Percentiles rank a stretch among this genome's conserved stretches.
Conservation (phyloP, 1,140 invertebrate genomes). For the Drosophila rufa region DNA sequence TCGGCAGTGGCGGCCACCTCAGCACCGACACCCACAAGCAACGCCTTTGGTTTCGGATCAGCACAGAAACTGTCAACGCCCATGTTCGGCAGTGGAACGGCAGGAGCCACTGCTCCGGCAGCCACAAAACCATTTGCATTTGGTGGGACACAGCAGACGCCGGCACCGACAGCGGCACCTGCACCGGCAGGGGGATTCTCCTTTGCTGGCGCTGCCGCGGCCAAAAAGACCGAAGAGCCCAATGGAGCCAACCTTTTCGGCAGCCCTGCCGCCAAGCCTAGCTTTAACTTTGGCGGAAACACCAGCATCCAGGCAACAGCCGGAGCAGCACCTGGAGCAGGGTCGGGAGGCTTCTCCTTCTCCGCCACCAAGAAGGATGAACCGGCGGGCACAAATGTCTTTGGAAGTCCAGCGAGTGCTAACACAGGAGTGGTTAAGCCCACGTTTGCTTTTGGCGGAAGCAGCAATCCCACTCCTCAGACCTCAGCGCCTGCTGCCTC, state of each 20-base stretch:
- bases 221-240: constrained; percentile 21
- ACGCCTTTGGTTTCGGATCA: constrained; percentile 40
- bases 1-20: constrained; percentile 3
- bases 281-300: constrained; percentile 51
- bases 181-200: constrained; percentile 53
- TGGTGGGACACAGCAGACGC: constrained; percentile 11
- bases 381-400: constrained; percentile 6
- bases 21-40: not conserved
- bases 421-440: constrained; percentile 21
- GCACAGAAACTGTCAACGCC: constrained; percentile 10
- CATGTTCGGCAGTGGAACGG: constrained; percentile 24
- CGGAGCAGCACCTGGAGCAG: not conserved
- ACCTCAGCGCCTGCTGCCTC: not conserved
- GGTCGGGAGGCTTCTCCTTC: constrained; percentile 28
- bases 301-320: constrained; percentile 3
- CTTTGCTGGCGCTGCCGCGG: constrained; percentile 26
- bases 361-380: constrained; percentile 14
- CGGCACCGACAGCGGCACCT: constrained; percentile 4
- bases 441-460: constrained; percentile 22
- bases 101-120: not conserved
- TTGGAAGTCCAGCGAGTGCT: constrained; percentile 7
- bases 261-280: constrained; percentile 28
- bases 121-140: constrained; percentile 39
- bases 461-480: constrained; percentile 4
- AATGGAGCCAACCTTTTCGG: constrained; percentile 44